Conservation (phyloP, 2,888 invertebrate genomes). For the Neocrepidodera transversa region DNA sequence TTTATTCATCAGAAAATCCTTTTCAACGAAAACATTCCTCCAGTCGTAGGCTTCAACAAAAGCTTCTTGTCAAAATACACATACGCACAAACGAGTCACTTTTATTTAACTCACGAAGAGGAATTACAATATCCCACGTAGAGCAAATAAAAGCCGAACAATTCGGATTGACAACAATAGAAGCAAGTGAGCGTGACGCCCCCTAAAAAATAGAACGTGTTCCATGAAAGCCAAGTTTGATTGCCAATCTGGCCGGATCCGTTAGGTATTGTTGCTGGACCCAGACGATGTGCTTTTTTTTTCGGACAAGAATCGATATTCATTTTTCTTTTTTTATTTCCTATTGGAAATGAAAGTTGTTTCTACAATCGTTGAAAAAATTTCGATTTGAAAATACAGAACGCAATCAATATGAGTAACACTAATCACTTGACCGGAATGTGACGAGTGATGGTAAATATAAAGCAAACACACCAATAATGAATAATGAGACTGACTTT, state of each 20-base stretch:
- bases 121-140: slow-evolving; percentile 46
- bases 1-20: slow-evolving; percentile 17
- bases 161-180: slow-evolving; percentile 39
- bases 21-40: slow-evolving; percentile 12
- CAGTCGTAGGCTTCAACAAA: slow-evolving; percentile 24
- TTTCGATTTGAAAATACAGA: too few relatives aligned
- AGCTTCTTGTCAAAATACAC: slow-evolving; percentile 25
- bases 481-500: too few relatives aligned
- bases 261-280: slow-evolving; percentile 28
- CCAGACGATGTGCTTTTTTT: slow-evolving; percentile 17
- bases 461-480: too few relatives aligned
- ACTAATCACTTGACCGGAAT: too few relatives aligned
- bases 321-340: neutral
- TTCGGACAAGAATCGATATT: neutral
- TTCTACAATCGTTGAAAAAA: neutral
- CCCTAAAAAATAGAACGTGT: slow-evolving; percentile 30
- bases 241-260: slow-evolving; percentile 37
- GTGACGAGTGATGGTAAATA: too few relatives aligned
- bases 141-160: slow-evolving; percentile 38
- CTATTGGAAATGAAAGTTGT: neutral
- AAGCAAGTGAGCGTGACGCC: slow-evolving; percentile 33
- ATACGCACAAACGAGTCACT: slow-evolving; percentile 28
- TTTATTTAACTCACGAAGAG: slow-evolving; percentile 45
- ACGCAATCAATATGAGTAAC: too few relatives aligned
- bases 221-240: slow-evolving; percentile 36